phyloP scores from a whole-genome alignment of 2,113 vertebrate genomes.

The Castor canadensis region DNA sequence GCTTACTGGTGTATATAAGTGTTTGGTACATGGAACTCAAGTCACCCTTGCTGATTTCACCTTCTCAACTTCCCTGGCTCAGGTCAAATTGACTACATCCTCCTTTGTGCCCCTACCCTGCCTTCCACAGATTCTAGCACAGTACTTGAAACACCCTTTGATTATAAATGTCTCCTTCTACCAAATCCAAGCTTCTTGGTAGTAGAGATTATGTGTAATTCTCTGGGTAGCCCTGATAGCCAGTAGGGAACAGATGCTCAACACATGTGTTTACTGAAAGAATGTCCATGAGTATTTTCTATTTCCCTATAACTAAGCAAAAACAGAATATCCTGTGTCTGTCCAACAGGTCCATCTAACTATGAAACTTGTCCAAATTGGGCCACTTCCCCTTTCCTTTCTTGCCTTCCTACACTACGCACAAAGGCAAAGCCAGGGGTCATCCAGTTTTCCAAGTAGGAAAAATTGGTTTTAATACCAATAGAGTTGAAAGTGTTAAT shows the following conservation, averaged over 20 bases:
- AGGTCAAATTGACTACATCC: not conserved
- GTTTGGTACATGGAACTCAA: not conserved
- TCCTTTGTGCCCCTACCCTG: not conserved
- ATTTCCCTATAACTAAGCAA: constrained; percentile 16
- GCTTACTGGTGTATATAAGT: not conserved
- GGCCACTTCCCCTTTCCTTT: not conserved
- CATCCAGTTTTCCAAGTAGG: not conserved
- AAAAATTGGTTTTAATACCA: not conserved
- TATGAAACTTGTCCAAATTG: not conserved
- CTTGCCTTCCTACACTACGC: not conserved
- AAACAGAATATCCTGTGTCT: not conserved
- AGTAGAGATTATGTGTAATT: not conserved
- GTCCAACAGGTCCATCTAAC: not conserved
- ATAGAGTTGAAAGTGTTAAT: not conserved
- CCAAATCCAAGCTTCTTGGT: not conserved
- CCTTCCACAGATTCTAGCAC: not conserved
- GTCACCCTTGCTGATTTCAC: not conserved
- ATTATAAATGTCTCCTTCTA: not conserved
- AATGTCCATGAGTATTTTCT: not conserved
- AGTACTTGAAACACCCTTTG: not conserved
- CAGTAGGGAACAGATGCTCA: not conserved
- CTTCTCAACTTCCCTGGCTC: not conserved
- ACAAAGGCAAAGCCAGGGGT: not conserved
- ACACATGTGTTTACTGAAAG: not conserved
- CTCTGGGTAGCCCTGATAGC: not conserved